Evolutionary conservation across 2,113 vertebrate species (phyloP), one percentile per base, ranked within the genome.

Genomic region (Benitochromis conjunctus): DNA sequence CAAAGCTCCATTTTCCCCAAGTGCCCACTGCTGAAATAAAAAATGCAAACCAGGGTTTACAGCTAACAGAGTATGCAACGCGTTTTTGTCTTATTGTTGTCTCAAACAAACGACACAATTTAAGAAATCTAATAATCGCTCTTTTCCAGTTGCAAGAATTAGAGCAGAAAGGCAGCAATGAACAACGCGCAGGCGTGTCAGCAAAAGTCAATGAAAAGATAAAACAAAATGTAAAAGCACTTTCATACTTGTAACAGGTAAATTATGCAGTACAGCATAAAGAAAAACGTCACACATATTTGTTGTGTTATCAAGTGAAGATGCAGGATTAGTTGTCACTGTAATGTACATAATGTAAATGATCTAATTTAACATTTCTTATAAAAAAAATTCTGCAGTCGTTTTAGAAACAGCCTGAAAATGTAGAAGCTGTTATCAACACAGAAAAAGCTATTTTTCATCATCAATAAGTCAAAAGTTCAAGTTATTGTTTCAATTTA

Each of bases 1-100:
- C 31, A 97, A 95, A 78, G 96, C 95, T 78, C 97, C 97, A 26
- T 97, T 97, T 93, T 99, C 98, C 11, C 97, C 97, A 4, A 96
- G 91, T 54, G 95, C 89, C 94, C 97, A 97, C 98, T 99, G 95
- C 1, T 7, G 66, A 85, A 29, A 7, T 18, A 56, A 86, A 84
- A 53, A 66, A 91, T 19, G 6, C 13, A 29, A 26, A 54, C 26
- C 11, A 46, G 11, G n/a, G 19, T 74, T 55, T 77, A 53, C 3
- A 85, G 18, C 43, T 60, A 26, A 58, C 3, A 2, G 9, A 60
- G 18, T 29, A 36, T 3, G 3, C 24, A 74, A 29, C 12, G 36
- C 78, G 4, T 19, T n/a, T 41, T 26, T 29, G 41, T 13, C 36
- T 36, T 71, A 14, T 8, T 36, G 14, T 11, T 36, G 69, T 54